Evolutionary conservation across 1,140 invertebrate genomes (phyloP).

Genomic region (Hycleus phaleratus): DNA sequence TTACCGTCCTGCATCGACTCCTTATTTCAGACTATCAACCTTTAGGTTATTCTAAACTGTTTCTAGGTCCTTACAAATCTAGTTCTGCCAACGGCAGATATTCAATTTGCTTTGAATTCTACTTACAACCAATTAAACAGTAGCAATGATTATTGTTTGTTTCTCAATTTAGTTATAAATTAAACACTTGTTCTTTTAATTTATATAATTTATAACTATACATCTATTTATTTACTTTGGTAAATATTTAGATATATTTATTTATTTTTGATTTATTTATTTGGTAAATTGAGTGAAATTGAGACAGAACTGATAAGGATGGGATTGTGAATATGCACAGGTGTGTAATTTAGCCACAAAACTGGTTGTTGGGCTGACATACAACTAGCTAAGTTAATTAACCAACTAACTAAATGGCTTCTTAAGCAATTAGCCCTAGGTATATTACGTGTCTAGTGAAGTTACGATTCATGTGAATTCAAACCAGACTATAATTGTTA

Average conservation of each 20-base stretch:
- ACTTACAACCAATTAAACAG: constrained; percentile 7
- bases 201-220: neutral
- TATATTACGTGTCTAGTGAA: constrained; percentile 30
- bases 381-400: constrained; percentile 34
- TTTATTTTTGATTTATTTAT: too few relatives aligned
- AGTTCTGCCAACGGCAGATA: constrained; percentile 8
- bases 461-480: constrained; percentile 33
- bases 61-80: constrained; percentile 8
- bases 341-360: constrained; percentile 16
- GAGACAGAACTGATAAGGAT: constrained; percentile 1
- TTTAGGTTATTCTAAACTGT: constrained; percentile 22
- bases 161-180: neutral
- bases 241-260: too few relatives aligned
- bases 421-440: constrained; percentile 34
- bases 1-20: constrained; percentile 22
- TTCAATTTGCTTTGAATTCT: constrained; percentile 6
- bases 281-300: too few relatives aligned
- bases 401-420: constrained; percentile 36
- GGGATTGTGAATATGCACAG: constrained; percentile 9
- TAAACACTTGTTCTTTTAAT: neutral
- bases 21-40: constrained; percentile 20
- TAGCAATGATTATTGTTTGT: neutral
- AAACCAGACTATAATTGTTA: constrained; percentile 28
- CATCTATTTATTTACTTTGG: neutral
- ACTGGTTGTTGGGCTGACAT: constrained; percentile 23